These are phyloP conservation scores for Lasioglossum baleicum DNA, from an alignment of 1,140 invertebrate species.

Conservation along the genomic window DNA sequence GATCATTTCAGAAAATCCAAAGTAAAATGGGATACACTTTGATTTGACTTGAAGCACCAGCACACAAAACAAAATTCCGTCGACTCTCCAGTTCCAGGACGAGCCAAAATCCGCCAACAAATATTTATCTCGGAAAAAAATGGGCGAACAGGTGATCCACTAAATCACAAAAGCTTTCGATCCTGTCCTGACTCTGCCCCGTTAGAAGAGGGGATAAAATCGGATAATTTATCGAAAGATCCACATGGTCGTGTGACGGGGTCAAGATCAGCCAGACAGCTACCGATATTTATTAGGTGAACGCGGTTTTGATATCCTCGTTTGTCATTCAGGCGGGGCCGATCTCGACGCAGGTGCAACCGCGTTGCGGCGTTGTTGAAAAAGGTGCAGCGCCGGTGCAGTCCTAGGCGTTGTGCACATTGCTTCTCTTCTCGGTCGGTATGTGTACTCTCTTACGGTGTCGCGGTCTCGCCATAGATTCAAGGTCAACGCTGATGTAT, in stretches of 20 bases:
- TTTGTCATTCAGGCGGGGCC: constrained; percentile 42
- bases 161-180: no score
- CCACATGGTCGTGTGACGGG: background rate
- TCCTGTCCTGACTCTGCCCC: no score
- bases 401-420: constrained; percentile 11
- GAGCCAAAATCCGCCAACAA: no score
- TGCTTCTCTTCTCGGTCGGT: constrained; percentile 7
- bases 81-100: no score
- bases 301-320: constrained; percentile 48
- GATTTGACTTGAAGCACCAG: no score
- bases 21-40: no score
- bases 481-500: constrained; percentile 55
- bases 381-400: constrained; percentile 5
- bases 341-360: constrained; percentile 46
- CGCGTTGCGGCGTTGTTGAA: background rate
- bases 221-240: background rate
- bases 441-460: constrained; percentile 29
- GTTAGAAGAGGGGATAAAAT: background rate
- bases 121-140: no score
- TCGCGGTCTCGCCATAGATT: constrained; percentile 49
- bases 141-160: no score
- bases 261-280: background rate
- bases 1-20: no score
- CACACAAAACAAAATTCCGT: no score
- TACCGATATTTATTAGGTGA: constrained; percentile 47